Conservation (phyloP, 2,888 invertebrate species). For the Bruchidius siliquastri region DNA sequence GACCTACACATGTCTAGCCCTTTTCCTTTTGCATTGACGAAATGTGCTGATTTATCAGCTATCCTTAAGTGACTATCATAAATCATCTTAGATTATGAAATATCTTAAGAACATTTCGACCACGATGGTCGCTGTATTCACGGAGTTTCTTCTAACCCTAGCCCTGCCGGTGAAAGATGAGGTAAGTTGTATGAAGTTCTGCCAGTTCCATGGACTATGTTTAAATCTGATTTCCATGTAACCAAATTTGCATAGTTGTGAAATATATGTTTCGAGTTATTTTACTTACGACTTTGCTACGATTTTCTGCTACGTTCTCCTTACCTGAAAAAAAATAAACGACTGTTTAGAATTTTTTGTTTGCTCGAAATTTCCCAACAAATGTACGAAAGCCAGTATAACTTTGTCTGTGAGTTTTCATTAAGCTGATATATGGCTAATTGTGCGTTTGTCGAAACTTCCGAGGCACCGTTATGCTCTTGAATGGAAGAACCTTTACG, state of each 20-base stretch:
- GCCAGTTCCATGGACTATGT: constrained; percentile 28
- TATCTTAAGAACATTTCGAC: no score
- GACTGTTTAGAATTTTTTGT: neutral
- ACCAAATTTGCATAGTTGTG: constrained; percentile 24
- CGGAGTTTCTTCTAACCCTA: neutral
- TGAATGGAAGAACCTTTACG: no score
- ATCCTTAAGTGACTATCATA: no score
- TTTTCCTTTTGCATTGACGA: no score
- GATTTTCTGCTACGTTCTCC: constrained; percentile 4
- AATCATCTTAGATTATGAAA: no score
- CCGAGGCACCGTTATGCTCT: no score
- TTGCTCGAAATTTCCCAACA: neutral
- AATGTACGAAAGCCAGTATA: neutral
- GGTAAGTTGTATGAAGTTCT: constrained; percentile 21
- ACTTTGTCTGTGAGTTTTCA: neutral
- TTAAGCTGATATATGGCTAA: neutral
- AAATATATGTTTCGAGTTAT: constrained; percentile 19
- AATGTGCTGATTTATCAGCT: no score
- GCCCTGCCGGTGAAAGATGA: constrained; percentile 2
- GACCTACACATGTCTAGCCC: no score
- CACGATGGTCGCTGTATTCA: no score
- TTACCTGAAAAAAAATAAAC: constrained; percentile 16
- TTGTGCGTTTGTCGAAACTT: neutral
- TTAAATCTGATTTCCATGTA: constrained; percentile 29
- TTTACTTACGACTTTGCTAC: constrained; percentile 20